Evolutionary conservation across 2,113 vertebrate genomes (phyloP).

Genomic region (Grammomys surdaster): DNA sequence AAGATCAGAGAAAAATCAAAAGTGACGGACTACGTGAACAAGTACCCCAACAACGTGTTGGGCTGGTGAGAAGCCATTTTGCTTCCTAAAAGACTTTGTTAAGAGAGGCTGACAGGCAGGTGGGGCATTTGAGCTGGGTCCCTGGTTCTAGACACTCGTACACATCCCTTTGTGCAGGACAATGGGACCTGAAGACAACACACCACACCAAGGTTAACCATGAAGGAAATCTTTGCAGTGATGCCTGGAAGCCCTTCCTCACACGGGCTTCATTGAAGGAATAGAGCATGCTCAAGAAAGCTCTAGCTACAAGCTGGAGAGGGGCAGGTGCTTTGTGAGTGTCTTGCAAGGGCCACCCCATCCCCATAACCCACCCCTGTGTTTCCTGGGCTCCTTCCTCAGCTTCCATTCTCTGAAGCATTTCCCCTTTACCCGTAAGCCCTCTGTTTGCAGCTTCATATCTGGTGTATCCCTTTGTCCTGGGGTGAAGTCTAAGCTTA

Average conservation of each 20-base stretch:
- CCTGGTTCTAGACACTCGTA: neutral
- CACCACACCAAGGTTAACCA: no score
- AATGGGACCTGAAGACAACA: no score
- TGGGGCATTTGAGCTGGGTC: no score
- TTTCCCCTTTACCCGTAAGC: neutral
- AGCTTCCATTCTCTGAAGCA: neutral
- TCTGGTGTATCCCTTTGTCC: neutral
- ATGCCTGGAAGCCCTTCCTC: neutral
- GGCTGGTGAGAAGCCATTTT: constrained; percentile 12
- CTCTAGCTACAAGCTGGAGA: neutral
- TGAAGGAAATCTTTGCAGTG: neutral
- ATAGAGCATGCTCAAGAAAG: neutral
- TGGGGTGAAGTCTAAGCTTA: neutral
- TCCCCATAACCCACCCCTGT: no score
- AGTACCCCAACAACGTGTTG: neutral
- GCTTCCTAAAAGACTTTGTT: neutral
- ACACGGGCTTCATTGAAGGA: neutral
- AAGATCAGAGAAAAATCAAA: neutral
- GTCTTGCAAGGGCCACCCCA: no score
- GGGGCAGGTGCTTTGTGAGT: no score
- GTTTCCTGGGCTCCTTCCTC: neutral
- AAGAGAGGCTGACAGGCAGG: neutral
- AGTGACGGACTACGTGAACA: neutral
- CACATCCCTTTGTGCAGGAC: neutral
- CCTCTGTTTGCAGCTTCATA: neutral